These are phyloP conservation scores for Pasiphila rectangulata DNA, from an alignment of 2,888 invertebrate species.

Conservation along the genomic window DNA sequence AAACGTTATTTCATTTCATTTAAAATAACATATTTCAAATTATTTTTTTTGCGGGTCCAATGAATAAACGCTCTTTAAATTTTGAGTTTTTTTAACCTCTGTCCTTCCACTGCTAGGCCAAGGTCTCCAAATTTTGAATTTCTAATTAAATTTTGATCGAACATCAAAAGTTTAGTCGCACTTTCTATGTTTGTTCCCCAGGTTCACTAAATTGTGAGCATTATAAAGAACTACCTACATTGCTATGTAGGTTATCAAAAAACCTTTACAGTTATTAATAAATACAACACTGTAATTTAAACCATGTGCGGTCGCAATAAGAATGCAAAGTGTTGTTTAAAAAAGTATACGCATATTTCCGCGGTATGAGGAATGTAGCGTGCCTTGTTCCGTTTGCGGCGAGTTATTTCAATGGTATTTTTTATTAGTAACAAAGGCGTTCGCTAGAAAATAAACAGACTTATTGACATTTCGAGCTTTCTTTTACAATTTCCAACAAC, in stretches of 20 bases:
- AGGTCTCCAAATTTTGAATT: too few species aligned
- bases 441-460: slow-evolving; percentile 69
- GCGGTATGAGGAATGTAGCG: slow-evolving; percentile 57
- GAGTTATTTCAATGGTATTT: slow-evolving; percentile 67
- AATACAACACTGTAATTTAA: slow-evolving; percentile 9
- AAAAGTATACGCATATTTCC: slow-evolving; percentile 53
- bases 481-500: slow-evolving; percentile 28
- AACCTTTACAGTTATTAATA: slow-evolving; percentile 15
- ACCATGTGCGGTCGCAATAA: slow-evolving; percentile 14
- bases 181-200: too few species aligned
- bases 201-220: background rate
- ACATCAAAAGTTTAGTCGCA: too few species aligned
- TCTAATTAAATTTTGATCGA: too few species aligned
- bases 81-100: too few species aligned
- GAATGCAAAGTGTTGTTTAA: slow-evolving; percentile 12
- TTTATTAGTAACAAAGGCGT: slow-evolving; percentile 66
- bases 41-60: too few species aligned
- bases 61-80: too few species aligned
- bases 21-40: too few species aligned
- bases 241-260: slow-evolving; percentile 3
- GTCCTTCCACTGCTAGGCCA: too few species aligned
- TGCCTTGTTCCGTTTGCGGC: slow-evolving; percentile 62
- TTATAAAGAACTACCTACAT: background rate
- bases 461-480: slow-evolving; percentile 65
- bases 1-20: too few species aligned